Percentiles rank a stretch among this genome's conserved stretches.
These are phyloP conservation scores for Harmothoe impar DNA, from an alignment of 2,888 invertebrate genomes.

Conservation along the genomic window DNA sequence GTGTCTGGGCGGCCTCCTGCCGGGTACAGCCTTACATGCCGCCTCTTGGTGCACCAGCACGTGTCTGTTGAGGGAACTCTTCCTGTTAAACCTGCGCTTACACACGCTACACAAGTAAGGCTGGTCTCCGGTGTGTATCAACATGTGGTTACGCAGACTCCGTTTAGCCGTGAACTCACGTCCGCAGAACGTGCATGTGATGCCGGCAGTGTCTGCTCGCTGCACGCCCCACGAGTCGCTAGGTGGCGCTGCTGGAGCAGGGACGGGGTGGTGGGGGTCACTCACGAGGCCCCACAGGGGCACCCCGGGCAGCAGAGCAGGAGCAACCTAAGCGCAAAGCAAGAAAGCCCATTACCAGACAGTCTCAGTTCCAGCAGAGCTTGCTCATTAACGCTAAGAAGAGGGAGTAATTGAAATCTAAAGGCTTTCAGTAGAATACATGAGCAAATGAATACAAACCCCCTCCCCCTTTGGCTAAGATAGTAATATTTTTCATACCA, in stretches of 20 bases:
- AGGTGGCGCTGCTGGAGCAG: not conserved
- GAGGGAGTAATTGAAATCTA: too few species aligned
- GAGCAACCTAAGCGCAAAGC: constrained; percentile 9
- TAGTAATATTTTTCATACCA: too few species aligned
- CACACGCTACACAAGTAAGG: not conserved
- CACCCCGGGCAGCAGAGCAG: not conserved
- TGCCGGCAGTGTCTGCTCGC: not conserved
- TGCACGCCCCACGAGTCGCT: not conserved
- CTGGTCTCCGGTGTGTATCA: constrained; percentile 30
- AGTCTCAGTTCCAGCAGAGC: not conserved
- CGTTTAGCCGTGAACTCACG: not conserved
- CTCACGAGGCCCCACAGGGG: not conserved
- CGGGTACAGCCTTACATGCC: too few species aligned
- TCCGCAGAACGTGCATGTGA: not conserved
- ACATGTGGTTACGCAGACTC: constrained; percentile 38
- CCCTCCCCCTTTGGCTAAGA: too few species aligned
- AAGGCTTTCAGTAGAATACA: too few species aligned
- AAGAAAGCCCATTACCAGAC: constrained; percentile 3
- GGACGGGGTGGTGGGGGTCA: not conserved
- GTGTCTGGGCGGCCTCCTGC: too few species aligned
- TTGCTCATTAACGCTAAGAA: not conserved
- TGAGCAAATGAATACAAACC: too few species aligned
- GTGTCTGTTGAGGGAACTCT: constrained; percentile 45
- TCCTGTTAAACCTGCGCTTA: not conserved
- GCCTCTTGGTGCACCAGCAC: not conserved